phyloP scores from a whole-genome alignment of 2,888 invertebrate genomes.

The Prenolepis imparis region DNA sequence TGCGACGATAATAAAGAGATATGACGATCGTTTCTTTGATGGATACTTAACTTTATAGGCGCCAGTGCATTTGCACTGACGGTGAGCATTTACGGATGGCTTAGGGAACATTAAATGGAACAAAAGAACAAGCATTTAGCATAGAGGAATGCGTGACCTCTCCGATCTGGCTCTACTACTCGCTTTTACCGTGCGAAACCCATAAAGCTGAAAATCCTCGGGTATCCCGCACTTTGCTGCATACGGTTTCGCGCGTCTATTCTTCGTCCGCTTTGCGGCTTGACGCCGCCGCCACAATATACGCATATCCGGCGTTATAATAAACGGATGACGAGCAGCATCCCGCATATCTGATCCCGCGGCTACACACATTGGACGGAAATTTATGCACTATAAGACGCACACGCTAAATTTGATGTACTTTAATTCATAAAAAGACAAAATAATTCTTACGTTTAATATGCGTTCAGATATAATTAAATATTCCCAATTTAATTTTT shows the following conservation, averaged over 20 bases:
- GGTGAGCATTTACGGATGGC: constrained; percentile 5
- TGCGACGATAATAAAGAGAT: constrained; percentile 3
- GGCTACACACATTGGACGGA: constrained; percentile 32
- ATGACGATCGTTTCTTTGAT: background rate
- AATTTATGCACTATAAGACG: constrained; percentile 42
- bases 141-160: constrained; percentile 30
- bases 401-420: background rate
- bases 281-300: constrained; percentile 43
- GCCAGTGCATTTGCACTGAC: background rate
- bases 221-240: constrained; percentile 40
- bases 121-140: constrained; percentile 55
- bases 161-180: constrained; percentile 30
- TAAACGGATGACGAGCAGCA: constrained; percentile 57
- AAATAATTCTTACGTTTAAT: background rate
- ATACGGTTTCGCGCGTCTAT: constrained; percentile 49
- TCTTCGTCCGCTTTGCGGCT: constrained; percentile 55
- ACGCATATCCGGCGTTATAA: constrained; percentile 46
- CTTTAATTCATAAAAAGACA: background rate
- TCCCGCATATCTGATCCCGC: constrained; percentile 40
- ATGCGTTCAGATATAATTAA: constrained; percentile 6
- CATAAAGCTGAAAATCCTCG: constrained; percentile 55
- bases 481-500: no score
- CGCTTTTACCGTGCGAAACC: constrained; percentile 32
- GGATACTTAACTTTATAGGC: background rate
- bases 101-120: constrained; percentile 30